Base-by-base conservation (phyloP, 2,888 invertebrate genomes). In the Drosophila ezoana region DNA sequence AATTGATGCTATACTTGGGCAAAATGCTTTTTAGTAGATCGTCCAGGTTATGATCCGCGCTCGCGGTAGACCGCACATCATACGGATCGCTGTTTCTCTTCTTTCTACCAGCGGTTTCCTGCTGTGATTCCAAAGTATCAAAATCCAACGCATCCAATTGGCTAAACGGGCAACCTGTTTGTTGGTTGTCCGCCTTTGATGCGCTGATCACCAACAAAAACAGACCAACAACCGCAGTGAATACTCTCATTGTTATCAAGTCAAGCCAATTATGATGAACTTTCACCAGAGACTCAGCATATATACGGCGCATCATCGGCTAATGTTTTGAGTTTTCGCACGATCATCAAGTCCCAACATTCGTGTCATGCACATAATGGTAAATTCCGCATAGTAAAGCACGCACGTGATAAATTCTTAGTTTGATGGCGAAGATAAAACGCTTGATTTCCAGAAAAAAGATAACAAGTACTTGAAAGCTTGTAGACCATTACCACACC, bases 371-470 rank as follows among this genome's bases (percentile, higher is more conserved):
- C 28, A 62, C 38, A 57, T 44, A 52, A 68, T 53, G 51, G 49
- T 59, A 78, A 51, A 43, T 76, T 76, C 76, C 75, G 75, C 53
- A 76, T 72, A 54, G 23, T 18, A 37, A 23, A 33, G 63, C 53
- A 72, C 58, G 75, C 66, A 61, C 41, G 37, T 41, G 45, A 51
- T 4, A 53, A 66, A 64, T 78, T 80, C 75, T 83, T 61, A 44
- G 45, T 71, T 72, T 63, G 81, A 83, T 81, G 40, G 13, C 35
- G 37, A 64, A 81, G 81, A 74, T 81, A 64, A 48, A 53, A 47
- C 48, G 53, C 61, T 43, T 14, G 8, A 13, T 49, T 44, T 32
- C 48, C 16, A 59, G 47, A 59, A 61, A 41, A n/a, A 53, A 52
- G 28, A 51, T 18, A 33, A 16, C 14, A 14, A 10, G 10, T 28